Base-by-base conservation (phyloP, 2,797 vertebrate species). In the Fratercula arctica region DNA sequence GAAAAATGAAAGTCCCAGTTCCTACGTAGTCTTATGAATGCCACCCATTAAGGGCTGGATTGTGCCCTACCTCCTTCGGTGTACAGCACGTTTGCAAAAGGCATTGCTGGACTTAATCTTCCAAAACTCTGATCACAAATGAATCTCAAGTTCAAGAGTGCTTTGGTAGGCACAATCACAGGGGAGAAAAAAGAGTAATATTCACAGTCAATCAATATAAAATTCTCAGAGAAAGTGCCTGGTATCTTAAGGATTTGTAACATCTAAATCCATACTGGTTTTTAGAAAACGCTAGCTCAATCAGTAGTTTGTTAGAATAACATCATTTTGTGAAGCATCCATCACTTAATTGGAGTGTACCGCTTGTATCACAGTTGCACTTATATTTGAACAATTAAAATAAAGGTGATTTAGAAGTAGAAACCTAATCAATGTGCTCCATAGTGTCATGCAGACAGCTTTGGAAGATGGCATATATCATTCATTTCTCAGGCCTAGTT, bases 21-120 rank as follows among this genome's bases (percentile, higher is more conserved):
- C 2, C 0, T 23, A 9, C 0, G 0, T 21, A 59, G 72, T 51
- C 60, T 46, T 37, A 16, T 51, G 45, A 80, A 46, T 13, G 41
- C 4, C 17, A 24, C 60, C 45, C 3, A 4, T 14, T 57, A 43
- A 39, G 14, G 33, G 68, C 15, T 67, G 46, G 60, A 56, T 29
- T n/a, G 64, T 69, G 31, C 23, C 81, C 46, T 35, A 18, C 46
- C 15, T 75, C 68, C 37, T 64, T 64, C 51, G 35, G n/a, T 1
- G 7, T 11, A 29, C 59, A 50, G 23, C 12, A 77, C 28, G 0
- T 57, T 83, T 92, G 50, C 68, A 68, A 68, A 57, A 77, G 37
- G 28, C 2, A 0, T 25, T 56, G 10, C 26, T 56, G 51, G 72
- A 74, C n/a, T 82, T 54, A 15, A 60, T 15, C 46, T 84, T 45